Evolutionary conservation across 2,888 invertebrate genomes (phyloP).

Genomic region (Nephrocerus scutellatus): DNA sequence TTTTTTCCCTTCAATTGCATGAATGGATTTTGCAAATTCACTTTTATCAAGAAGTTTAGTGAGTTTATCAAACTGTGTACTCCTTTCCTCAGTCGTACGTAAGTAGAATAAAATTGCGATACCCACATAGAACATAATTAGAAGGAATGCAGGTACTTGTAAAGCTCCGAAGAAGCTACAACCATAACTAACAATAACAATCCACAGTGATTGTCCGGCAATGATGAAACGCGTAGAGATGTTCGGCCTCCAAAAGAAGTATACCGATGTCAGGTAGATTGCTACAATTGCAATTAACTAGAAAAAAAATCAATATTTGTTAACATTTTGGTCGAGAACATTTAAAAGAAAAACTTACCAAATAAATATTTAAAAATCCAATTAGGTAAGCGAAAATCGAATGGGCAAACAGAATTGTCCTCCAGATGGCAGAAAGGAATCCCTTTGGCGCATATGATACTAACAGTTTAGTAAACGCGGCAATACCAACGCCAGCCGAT

Average conservation of each 20-base stretch:
- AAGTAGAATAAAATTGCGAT: slow-evolving; percentile 41
- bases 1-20: slow-evolving; percentile 30
- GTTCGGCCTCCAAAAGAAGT: slow-evolving; percentile 68
- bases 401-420: slow-evolving; percentile 40
- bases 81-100: slow-evolving; percentile 37
- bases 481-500: slow-evolving; percentile 44
- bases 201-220: slow-evolving; percentile 67
- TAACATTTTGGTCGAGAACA: not conserved
- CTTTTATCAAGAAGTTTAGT: slow-evolving; percentile 36
- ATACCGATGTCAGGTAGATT: slow-evolving; percentile 64
- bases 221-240: slow-evolving; percentile 60
- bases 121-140: slow-evolving; percentile 55
- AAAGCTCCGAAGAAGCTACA: slow-evolving; percentile 69
- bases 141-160: slow-evolving; percentile 67
- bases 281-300: slow-evolving; percentile 62
- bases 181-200: slow-evolving; percentile 65
- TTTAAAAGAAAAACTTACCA: slow-evolving; percentile 28
- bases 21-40: slow-evolving; percentile 39
- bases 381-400: slow-evolving; percentile 39
- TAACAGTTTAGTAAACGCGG: slow-evolving; percentile 36
- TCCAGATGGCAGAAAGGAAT: slow-evolving; percentile 52
- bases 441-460: slow-evolving; percentile 57
- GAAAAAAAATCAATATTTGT: slow-evolving; percentile 34
- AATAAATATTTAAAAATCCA: slow-evolving; percentile 39
- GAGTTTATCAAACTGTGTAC: slow-evolving; percentile 33